Evolutionary conservation across 1,140 invertebrate genomes (phyloP).

Genomic region (Drosophila kepulauana): DNA sequence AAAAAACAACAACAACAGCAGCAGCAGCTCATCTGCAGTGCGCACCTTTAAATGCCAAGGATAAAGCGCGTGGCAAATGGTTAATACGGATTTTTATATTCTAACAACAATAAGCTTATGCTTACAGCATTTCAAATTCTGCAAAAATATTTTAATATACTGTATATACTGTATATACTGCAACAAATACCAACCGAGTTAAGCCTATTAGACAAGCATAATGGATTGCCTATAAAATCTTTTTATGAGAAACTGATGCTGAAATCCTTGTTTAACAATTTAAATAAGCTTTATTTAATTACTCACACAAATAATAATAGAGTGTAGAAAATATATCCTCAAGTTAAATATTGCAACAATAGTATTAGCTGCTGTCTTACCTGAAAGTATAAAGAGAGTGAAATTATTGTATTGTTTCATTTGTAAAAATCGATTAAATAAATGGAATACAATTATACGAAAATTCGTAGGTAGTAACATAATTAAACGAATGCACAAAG

Average conservation of each 20-base stretch:
- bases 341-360: not conserved
- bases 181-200: conserved; percentile 9
- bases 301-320: not conserved
- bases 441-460: too few relatives aligned
- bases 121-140: conserved; percentile 23
- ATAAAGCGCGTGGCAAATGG: conserved; percentile 46
- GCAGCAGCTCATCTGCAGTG: conserved; percentile 17
- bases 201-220: conserved; percentile 1
- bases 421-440: not conserved
- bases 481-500: too few relatives aligned
- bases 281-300: not conserved
- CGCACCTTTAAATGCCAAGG: conserved; percentile 76
- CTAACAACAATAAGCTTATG: conserved; percentile 25
- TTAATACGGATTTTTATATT: conserved; percentile 42
- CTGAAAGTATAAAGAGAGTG: conserved; percentile 5
- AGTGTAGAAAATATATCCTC: not conserved
- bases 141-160: conserved; percentile 5
- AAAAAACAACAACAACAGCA: not conserved
- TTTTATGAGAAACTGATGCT: not conserved
- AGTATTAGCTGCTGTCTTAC: not conserved
- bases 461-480: too few relatives aligned
- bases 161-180: not conserved
- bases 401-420: not conserved
- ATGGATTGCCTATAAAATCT: not conserved
- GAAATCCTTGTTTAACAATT: not conserved